phyloP scores from a whole-genome alignment of 37 sponge, comb jelly and placozoan genomes.

The Eunapius fragilis region DNA sequence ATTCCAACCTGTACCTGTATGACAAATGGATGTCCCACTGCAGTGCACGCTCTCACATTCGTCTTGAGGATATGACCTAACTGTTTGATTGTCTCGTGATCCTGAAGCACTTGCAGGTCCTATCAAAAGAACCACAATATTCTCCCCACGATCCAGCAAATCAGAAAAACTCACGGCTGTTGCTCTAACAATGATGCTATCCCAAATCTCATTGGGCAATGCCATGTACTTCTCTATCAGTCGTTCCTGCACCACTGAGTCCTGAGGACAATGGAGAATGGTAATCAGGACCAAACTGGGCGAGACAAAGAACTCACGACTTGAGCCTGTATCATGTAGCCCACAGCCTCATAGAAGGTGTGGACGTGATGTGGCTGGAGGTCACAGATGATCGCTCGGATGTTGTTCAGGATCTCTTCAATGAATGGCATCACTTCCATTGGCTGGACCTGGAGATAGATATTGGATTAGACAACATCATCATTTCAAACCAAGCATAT shows the following conservation, averaged over 20 bases:
- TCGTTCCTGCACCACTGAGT: constrained; percentile 77
- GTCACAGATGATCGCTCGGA: constrained; percentile 95
- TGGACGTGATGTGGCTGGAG: constrained; percentile 98
- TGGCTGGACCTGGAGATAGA: constrained; percentile 61
- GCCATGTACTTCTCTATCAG: constrained; percentile 98
- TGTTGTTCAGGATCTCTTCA: constrained; percentile 94
- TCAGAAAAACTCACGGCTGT: constrained; percentile 51
- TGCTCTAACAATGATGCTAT: constrained; percentile 82
- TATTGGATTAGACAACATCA: not conserved
- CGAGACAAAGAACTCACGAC: constrained; percentile 54
- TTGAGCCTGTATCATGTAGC: constrained; percentile 98
- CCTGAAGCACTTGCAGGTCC: constrained; percentile 81
- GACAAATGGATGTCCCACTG: constrained; percentile 97
- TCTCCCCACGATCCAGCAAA: not conserved
- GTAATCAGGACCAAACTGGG: not conserved
- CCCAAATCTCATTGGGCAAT: constrained; percentile 97
- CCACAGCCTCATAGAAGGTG: constrained; percentile 99
- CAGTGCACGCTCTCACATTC: constrained; percentile 89
- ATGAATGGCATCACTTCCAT: constrained; percentile 94
- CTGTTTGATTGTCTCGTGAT: constrained; percentile 87
- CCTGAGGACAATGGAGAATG: constrained; percentile 38
- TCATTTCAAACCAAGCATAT: not conserved
- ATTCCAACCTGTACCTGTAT: no score
- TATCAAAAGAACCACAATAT: constrained; percentile 8
- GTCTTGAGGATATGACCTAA: constrained; percentile 97